phyloP scores from a whole-genome alignment of 2,888 invertebrate species.

The Tetranychus truncatus region DNA sequence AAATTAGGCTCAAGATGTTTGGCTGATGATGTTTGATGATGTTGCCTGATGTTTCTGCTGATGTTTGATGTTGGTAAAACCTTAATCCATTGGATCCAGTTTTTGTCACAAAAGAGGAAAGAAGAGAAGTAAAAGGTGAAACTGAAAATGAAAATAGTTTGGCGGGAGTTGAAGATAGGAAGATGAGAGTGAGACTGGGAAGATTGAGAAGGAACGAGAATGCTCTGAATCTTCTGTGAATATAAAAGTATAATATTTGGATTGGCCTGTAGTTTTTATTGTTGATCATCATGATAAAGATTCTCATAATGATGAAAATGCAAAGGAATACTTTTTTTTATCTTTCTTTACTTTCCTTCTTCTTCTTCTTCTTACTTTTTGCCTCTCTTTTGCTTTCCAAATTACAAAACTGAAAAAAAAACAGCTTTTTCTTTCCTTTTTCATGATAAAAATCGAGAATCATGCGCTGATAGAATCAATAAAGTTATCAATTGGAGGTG shows the following conservation, averaged over 20 bases:
- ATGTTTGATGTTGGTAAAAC: not conserved
- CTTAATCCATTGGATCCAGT: not conserved
- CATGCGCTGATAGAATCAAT: not conserved
- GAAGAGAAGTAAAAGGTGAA: constrained; percentile 7
- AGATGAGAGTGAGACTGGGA: constrained; percentile 7
- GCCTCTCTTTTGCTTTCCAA: not conserved
- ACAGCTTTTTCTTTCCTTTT: not conserved
- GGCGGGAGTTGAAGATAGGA: not conserved
- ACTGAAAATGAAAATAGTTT: not conserved
- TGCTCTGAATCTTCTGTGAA: not conserved
- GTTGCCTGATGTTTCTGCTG: not conserved
- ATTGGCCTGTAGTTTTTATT: not conserved
- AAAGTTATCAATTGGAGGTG: not conserved
- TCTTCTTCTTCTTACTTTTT: not conserved
- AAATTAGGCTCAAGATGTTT: not conserved
- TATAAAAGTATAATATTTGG: not conserved
- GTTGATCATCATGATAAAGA: not conserved
- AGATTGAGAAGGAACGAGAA: not conserved
- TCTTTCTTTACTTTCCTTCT: not conserved
- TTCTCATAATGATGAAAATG: not conserved
- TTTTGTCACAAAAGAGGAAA: not conserved
- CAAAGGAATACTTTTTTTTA: no score
- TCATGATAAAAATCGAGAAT: not conserved
- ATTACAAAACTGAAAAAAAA: no score
- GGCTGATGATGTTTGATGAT: not conserved